Percentiles rank a stretch among this genome's conserved stretches.
phyloP scores from a whole-genome alignment of 2,888 invertebrate species.

The Aleiodes leptofemur region DNA sequence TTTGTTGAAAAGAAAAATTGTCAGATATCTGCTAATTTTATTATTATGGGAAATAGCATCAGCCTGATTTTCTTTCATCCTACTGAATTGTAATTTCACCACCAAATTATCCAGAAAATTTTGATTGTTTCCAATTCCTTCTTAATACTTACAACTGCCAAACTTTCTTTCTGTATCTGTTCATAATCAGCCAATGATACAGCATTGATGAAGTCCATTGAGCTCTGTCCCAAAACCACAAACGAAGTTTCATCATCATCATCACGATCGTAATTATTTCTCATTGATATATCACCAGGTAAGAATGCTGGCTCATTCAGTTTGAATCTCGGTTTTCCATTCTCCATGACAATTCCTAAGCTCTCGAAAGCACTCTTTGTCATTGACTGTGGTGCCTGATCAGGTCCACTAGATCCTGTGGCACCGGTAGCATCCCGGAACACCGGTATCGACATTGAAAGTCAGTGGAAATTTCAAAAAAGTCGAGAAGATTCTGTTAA shows the following conservation, averaged over 20 bases:
- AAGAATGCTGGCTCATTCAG: constrained; percentile 60
- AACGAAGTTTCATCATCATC: constrained; percentile 66
- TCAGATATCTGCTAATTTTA: too few relatives aligned
- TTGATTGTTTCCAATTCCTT: too few relatives aligned
- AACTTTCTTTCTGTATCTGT: constrained; percentile 64
- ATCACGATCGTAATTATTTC: constrained; percentile 51
- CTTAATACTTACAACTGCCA: constrained; percentile 59
- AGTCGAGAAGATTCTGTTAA: neutral
- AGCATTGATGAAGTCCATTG: constrained; percentile 62
- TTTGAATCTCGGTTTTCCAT: constrained; percentile 62
- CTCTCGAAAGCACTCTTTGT: constrained; percentile 53
- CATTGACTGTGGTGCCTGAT: constrained; percentile 13
- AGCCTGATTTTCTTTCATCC: too few relatives aligned
- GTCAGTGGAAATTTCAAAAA: neutral
- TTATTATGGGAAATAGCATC: too few relatives aligned
- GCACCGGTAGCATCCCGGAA: neutral
- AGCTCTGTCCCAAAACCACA: constrained; percentile 66
- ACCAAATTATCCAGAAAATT: too few relatives aligned
- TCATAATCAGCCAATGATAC: constrained; percentile 63
- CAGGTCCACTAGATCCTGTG: neutral
- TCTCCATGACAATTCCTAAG: constrained; percentile 59
- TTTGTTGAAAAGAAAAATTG: too few relatives aligned
- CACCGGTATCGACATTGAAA: neutral
- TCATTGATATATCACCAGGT: constrained; percentile 49
- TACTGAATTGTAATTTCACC: too few relatives aligned